Evolutionary conservation across 2,888 invertebrate genomes (phyloP), one percentile per base, ranked within the genome.

Genomic region (Leucoma salicis): DNA sequence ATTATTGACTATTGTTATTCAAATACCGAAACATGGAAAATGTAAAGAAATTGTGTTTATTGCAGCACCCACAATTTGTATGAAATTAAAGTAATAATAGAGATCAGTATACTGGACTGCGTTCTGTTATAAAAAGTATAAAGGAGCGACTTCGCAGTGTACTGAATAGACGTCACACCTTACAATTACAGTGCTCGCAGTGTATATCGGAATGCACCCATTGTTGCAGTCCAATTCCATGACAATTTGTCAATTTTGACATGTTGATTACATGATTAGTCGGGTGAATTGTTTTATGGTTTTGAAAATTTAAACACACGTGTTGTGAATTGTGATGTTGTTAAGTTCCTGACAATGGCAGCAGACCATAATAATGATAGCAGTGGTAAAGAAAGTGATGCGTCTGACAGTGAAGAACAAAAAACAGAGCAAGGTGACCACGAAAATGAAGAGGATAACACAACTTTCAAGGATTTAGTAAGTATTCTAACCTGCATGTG

Each of bases 391-490:
- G 73, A 72, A 44, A 70, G 42, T 29, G 51, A 64, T 14, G 61
- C 63, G 21, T 68, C 68, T 6, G 69, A 70, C 42, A 63, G 62
- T 31, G 71, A 71, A 40, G 52, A 66, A 34, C 52, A 53, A 29
- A 14, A 47, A 52, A 14, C 56, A 69, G 48, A 53, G 46, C 10
- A 54, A 3, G 31, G 47, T 36, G 60, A 50, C 12, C 70, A 66
- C 7, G 69, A 63, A 6, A 13, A 29, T 13, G 55, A 49, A 21
- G 77, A 74, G 48, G 79, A 82, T 57, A 77, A 71, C 8, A 78
- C 78, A 10, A 82, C 90, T n/a, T 90, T 89, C 51, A 84, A 89
- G 71, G 87, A 89, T 46, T 77, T 90, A 70, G 90, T 90, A 63
- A 55, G 70, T 61, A 34, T 18, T 24, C 18, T 35, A 34, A 33